These are phyloP conservation scores for Lasioglossum malachurum DNA, from an alignment of 2,888 invertebrate genomes.

Conservation along the genomic window DNA sequence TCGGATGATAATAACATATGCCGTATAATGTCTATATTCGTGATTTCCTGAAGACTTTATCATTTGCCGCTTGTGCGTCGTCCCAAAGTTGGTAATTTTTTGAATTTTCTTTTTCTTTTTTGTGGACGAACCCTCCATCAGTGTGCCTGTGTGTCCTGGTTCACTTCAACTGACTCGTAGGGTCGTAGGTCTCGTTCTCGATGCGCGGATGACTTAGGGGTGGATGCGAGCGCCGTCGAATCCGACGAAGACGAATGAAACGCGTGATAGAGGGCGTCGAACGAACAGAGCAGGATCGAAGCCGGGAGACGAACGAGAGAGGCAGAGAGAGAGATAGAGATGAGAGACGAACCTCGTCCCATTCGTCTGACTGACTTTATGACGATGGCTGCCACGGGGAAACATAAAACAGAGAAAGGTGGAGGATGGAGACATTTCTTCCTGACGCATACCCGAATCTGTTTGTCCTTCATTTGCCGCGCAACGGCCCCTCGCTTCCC, in stretches of 20 bases:
- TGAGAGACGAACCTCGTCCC: constrained; percentile 73
- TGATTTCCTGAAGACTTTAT: too few species aligned
- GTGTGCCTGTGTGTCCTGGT: constrained; percentile 24
- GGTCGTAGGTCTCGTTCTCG: constrained; percentile 49
- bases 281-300: constrained; percentile 15
- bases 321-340: constrained; percentile 33
- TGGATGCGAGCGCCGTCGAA: constrained; percentile 23
- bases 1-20: too few species aligned
- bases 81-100: too few species aligned
- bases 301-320: constrained; percentile 12
- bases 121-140: background rate
- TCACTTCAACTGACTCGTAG: constrained; percentile 45
- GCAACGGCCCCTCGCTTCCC: constrained; percentile 71
- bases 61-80: too few species aligned
- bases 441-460: constrained; percentile 60
- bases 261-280: background rate
- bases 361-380: constrained; percentile 83
- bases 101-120: too few species aligned
- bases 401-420: constrained; percentile 75
- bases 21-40: too few species aligned
- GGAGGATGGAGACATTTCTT: constrained; percentile 52
- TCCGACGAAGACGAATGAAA: constrained; percentile 16
- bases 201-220: constrained; percentile 34
- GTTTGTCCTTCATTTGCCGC: constrained; percentile 75
- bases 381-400: constrained; percentile 79